Base-by-base conservation (phyloP, 2,888 invertebrate genomes). In the Rhimphoctona megacephalus region DNA sequence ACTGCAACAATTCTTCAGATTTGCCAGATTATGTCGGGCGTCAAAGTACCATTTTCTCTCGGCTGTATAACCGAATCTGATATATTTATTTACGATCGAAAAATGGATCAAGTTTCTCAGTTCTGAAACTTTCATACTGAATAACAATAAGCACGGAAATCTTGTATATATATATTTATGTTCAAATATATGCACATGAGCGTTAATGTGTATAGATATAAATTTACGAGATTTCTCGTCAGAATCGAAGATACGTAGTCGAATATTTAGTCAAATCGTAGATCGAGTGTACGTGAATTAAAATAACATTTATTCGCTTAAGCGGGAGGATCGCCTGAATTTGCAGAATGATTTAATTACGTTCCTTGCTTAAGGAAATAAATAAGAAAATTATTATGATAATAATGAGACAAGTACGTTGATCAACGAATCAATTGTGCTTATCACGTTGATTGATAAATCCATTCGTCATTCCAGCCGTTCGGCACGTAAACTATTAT, bases 401-500 rank as follows among this genome's bases (percentile, higher is more conserved):
- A 9, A 61, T 6, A 57, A 57, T 33, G 36, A 64, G 22, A 43
- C 22, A 33, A 67, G 25, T 9, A 30, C 25, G 25, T 36, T 64
- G 33, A 57, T 17, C 39, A 72, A 61, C 72, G 78, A 61, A 54
- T 54, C 54, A 46, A 66, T 74, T 69, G 80, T 81, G 72, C 69
- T 83, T 61, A 61, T 84, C 25, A 22, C 61, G 61, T 78, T 79
- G 43, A 36, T 81, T 82, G 49, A 74, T 67, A 69, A 76, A 86
- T 86, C 79, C 79, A 81, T 84, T 86, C 83, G 83, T 87, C 87
- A 86, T 87, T 87, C 86, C 87, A 88, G 87, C 83, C 87, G 66
- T 39, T 67, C 30, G 73, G 83, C 81, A 33, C 81, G 66, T 79
- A 57, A 83, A 73, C 39, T 70, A 72, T 83, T 80, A 57, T 82